Evolutionary conservation across 2,888 invertebrate species (phyloP).

Genomic region (Latrodectus hesperus): DNA sequence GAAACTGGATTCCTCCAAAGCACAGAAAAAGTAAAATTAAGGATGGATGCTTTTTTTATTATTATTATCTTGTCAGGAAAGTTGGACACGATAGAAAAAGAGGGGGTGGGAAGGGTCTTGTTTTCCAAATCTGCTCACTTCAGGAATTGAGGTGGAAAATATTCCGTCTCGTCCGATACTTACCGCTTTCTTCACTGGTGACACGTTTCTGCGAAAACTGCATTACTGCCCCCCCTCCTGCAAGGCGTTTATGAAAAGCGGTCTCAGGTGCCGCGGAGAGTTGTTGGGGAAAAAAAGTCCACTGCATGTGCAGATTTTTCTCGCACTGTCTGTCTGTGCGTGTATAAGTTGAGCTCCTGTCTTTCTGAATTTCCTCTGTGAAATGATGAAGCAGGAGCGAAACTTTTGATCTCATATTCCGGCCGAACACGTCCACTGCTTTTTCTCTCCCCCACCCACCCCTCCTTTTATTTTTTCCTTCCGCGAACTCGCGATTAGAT

Average conservation of each 20-base stretch:
- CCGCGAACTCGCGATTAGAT: conserved; percentile 44
- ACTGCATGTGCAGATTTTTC: conserved; percentile 52
- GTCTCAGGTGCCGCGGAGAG: conserved; percentile 45
- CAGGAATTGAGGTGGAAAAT: conserved; percentile 28
- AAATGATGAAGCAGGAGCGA: conserved; percentile 56
- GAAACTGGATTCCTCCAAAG: no score
- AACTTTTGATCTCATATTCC: conserved; percentile 68
- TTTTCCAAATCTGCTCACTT: conserved; percentile 18
- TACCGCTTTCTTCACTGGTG: conserved; percentile 49
- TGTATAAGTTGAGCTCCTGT: conserved; percentile 18
- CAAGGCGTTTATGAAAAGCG: conserved; percentile 45
- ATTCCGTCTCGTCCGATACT: conserved; percentile 52
- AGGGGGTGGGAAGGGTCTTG: neutral
- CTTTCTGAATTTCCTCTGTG: conserved; percentile 42
- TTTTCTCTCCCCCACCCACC: neutral
- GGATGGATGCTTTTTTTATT: no score
- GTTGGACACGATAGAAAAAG: no score
- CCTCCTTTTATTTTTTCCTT: neutral
- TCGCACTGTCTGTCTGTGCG: conserved; percentile 7
- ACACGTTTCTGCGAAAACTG: conserved; percentile 5
- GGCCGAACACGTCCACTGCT: conserved; percentile 58
- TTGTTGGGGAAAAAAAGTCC: conserved; percentile 1
- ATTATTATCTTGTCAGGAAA: no score
- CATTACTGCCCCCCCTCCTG: neutral
- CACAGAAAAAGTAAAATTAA: no score